Conservation (phyloP, 2,888 invertebrate genomes). For the Ophion slaviceki region DNA sequence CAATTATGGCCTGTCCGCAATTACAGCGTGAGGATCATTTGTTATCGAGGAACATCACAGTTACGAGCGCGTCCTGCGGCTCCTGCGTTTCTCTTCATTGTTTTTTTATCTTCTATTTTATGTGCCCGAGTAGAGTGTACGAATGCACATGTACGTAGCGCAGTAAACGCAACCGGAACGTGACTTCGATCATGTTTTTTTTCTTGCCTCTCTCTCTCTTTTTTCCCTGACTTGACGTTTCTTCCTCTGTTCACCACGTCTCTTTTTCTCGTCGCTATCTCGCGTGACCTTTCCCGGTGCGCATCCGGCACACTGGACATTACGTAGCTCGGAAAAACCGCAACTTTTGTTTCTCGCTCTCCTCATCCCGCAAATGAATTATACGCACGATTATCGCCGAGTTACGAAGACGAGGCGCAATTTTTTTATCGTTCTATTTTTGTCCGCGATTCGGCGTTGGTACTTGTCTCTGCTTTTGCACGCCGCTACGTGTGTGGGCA, state of each 20-base stretch:
- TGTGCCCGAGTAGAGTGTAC: background rate
- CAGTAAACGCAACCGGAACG: slow-evolving; percentile 10
- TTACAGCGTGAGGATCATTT: slow-evolving; percentile 1
- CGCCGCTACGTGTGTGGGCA: no score
- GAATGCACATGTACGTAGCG: background rate
- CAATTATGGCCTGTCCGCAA: background rate
- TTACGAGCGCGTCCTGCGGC: background rate
- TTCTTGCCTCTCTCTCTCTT: background rate
- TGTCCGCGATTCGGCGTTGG: background rate
- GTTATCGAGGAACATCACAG: background rate
- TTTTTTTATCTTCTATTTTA: slow-evolving; percentile 4
- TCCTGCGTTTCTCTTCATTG: background rate
- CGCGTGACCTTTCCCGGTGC: slow-evolving; percentile 48
- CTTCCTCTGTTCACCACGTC: background rate
- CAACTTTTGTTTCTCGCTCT: slow-evolving; percentile 7
- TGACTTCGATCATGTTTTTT: background rate
- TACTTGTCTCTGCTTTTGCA: background rate
- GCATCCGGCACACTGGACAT: slow-evolving; percentile 45
- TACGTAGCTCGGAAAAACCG: slow-evolving; percentile 34
- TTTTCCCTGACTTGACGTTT: background rate
- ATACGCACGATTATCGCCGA: background rate
- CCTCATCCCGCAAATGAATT: background rate
- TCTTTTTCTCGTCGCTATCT: slow-evolving; percentile 42
- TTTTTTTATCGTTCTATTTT: background rate
- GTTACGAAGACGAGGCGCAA: background rate